Conservation (phyloP, 2,797 vertebrate species). For the Scarus forsteni region DNA sequence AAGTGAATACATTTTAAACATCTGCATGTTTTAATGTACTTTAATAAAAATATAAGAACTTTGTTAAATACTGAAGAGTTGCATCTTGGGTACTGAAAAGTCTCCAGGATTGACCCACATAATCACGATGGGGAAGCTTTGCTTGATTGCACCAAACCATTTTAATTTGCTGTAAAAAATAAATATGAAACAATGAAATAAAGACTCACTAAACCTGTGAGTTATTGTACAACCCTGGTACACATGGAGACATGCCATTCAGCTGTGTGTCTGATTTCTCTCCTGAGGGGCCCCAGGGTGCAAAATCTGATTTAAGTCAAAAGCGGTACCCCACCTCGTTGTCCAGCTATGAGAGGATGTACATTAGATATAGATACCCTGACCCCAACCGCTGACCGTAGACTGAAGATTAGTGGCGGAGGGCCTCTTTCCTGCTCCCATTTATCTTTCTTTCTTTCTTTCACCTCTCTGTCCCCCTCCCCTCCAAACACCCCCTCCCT, state of each 20-base stretch:
- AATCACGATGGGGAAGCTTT: no score
- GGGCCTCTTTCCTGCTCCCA: constrained; percentile 76
- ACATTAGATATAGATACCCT: constrained; percentile 62
- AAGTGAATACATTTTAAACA: no score
- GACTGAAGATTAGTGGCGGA: constrained; percentile 65
- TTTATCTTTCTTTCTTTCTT: constrained; percentile 80
- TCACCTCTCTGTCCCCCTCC: constrained; percentile 52
- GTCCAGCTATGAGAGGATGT: constrained; percentile 62
- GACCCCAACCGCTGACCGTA: constrained; percentile 57
- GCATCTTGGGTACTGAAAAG: no score
- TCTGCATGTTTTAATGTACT: no score
- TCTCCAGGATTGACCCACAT: no score
- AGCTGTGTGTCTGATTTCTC: constrained; percentile 27
- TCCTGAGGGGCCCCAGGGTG: neutral
- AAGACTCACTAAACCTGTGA: no score
- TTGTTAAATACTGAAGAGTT: no score
- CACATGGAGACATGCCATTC: neutral
- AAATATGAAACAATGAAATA: no score
- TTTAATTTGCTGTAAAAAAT: no score
- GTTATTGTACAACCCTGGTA: no score
- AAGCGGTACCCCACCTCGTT: constrained; percentile 41
- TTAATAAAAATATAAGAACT: no score
- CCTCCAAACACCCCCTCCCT: constrained; percentile 23
- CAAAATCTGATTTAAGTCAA: constrained; percentile 17
- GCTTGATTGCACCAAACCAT: no score